Base-by-base conservation (phyloP, 2,888 invertebrate species). In the Azorinus chamasolen region DNA sequence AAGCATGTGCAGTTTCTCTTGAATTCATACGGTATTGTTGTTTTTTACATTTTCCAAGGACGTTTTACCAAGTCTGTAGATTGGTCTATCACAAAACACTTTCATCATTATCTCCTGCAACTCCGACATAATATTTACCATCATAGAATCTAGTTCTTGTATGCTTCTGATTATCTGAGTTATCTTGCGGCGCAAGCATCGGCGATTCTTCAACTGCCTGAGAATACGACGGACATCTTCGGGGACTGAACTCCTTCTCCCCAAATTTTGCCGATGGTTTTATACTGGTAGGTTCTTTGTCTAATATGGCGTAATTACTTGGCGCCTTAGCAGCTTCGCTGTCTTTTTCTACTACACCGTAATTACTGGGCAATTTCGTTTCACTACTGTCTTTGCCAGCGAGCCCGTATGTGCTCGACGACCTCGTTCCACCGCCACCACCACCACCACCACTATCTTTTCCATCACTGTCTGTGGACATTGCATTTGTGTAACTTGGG, bases 51-150 rank as follows among this genome's bases (percentile, higher is more conserved):
- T 32, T 32, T 6, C 32, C 10, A 6, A 32, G 10, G 32, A 32
- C 10, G 5, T 32, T 32, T 10, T 10, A 32, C 32, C 32, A 10
- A 32, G 10, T 32, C 32, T 32, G 32, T 32, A 32, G 32, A 32
- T 32, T 32, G 27, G 3, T 53, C 6, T 59, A 75, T 81, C 64
- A 78, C 55, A 81, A 81, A 57, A 68, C 77, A 75, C 81, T 81
- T 41, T 81, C 81, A 53, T 81, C 81, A n/a, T 74, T 61, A 51
- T 75, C 75, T 27, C 54, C 59, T 20, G 74, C 68, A 25, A 90
- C 86, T 51, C 87, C 88, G n/a, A 88, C 85, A 59, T 90, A 90
- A 66, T 88, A 88, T 54, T 88, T 89, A n/a, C 89, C 88, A 59
- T 88, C 88, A 63, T 85, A 82, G 61, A 78, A 85, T 72, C 84